phyloP scores from a whole-genome alignment of 2,888 invertebrate genomes.

The Drosophila quasianomalipes region DNA sequence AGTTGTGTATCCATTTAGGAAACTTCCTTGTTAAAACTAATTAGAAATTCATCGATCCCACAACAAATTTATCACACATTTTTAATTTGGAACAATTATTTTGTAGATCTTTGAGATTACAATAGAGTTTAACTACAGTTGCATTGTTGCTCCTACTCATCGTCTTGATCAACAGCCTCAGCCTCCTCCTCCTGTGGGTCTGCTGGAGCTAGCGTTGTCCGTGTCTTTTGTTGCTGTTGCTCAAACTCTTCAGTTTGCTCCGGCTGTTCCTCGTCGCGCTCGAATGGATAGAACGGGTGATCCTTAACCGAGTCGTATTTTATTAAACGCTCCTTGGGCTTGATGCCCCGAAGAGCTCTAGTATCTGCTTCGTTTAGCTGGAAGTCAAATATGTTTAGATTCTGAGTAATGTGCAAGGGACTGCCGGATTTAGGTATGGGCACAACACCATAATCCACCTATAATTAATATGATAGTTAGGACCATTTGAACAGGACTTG shows the following conservation, averaged over 20 bases:
- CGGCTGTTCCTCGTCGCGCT: slow-evolving; percentile 46
- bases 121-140: slow-evolving; percentile 6
- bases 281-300: slow-evolving; percentile 74
- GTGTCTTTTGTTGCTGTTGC: background rate
- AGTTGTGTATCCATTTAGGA: background rate
- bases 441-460: slow-evolving; percentile 84
- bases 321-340: slow-evolving; percentile 57
- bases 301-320: slow-evolving; percentile 48
- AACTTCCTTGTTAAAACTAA: background rate
- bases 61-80: slow-evolving; percentile 24
- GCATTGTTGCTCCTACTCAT: slow-evolving; percentile 15
- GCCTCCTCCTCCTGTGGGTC: slow-evolving; percentile 15
- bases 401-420: slow-evolving; percentile 86
- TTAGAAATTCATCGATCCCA: slow-evolving; percentile 42
- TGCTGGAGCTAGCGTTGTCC: background rate
- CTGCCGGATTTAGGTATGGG: slow-evolving; percentile 88
- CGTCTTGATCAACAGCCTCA: slow-evolving; percentile 14
- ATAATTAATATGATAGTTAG: background rate
- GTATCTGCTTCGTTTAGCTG: slow-evolving; percentile 86
- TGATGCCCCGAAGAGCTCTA: slow-evolving; percentile 52
- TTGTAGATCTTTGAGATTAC: slow-evolving; percentile 14
- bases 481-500: background rate
- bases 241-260: slow-evolving; percentile 17
- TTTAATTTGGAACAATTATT: slow-evolving; percentile 22
- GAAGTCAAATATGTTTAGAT: slow-evolving; percentile 88